These are phyloP conservation scores for Planiliza haematocheilus DNA, from an alignment of 2,113 vertebrate genomes.

Conservation along the genomic window DNA sequence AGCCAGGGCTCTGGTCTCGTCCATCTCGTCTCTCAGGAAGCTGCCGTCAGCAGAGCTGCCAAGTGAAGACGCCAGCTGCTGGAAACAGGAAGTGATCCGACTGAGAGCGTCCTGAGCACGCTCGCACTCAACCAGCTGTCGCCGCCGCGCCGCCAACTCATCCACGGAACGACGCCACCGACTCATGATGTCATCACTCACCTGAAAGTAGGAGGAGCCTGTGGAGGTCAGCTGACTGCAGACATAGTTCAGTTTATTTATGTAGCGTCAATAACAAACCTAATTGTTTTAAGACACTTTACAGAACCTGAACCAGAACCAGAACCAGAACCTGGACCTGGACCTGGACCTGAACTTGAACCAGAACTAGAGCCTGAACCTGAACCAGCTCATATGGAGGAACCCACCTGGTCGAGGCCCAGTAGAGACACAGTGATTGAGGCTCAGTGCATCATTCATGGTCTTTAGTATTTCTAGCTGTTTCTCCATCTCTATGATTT, in stretches of 20 bases:
- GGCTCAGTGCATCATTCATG: too few species aligned
- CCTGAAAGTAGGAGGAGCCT: background rate
- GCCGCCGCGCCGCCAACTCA: slow-evolving; percentile 62
- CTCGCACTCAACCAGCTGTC: slow-evolving; percentile 74
- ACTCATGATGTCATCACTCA: slow-evolving; percentile 62
- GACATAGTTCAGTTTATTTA: background rate
- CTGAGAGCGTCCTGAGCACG: slow-evolving; percentile 75
- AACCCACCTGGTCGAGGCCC: too few species aligned
- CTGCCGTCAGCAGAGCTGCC: slow-evolving; percentile 78
- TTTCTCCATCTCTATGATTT: too few species aligned
- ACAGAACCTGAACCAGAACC: too few species aligned
- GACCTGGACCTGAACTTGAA: too few species aligned
- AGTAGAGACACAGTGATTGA: too few species aligned
- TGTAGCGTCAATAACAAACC: too few species aligned
- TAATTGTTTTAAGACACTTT: too few species aligned
- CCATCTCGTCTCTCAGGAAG: slow-evolving; percentile 79
- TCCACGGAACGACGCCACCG: slow-evolving; percentile 77
- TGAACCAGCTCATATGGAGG: too few species aligned
- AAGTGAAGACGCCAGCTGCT: slow-evolving; percentile 80
- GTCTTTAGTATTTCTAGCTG: too few species aligned
- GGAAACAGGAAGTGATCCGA: slow-evolving; percentile 79
- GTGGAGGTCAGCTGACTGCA: background rate
- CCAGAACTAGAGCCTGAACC: too few species aligned
- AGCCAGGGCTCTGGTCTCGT: slow-evolving; percentile 72
- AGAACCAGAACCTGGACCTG: too few species aligned